Base-by-base conservation (phyloP, 2,113 vertebrate genomes). In the Mugil cephalus region DNA sequence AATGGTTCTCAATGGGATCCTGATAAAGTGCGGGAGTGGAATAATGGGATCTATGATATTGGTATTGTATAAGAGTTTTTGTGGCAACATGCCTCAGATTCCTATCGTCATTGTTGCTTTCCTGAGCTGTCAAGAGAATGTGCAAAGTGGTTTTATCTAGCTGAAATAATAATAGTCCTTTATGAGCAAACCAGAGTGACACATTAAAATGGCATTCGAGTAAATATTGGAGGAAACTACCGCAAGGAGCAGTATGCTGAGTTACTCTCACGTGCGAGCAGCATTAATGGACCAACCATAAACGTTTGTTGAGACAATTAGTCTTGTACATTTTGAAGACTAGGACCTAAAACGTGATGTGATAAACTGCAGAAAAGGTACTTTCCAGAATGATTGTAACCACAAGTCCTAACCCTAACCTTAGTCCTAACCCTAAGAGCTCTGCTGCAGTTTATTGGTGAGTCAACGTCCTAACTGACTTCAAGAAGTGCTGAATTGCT, bases 201-300 rank as follows among this genome's bases (percentile, higher is more conserved):
- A 17, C 36, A 36, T 18, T 53, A 24, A 47, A 53, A 38, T 1
- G 10, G 48, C 4, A 35, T 47, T 21, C 8, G 35, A 55, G 38
- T 48, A 18, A 46, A 40, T 42, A 48, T 8, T 15, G 21, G n/a
- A 52, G n/a, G 17, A 15, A 36, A 30, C 43, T 24, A 56, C 39
- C n/a, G 13, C 4, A 12, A 58, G 39, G 38, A 10, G 70, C 71
- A 51, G 58, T 9, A 18, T 12, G 38, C 24, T 12, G 8, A 21
- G 18, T 58, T 53, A 62, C 21, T 58, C 30, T 62, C 39, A 50
- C 34, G 71, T 38, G 38, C 64, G 42, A 42, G 43, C 48, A 65
- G 35, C 24, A 40, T 13, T 53, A 13, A 45, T 46, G 19, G 38
- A 59, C 7, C 38, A 13, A 11, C 13, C 46, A 35, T 35, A 5